Base-by-base conservation (phyloP, 2,797 vertebrate species). In the Semotilus atromaculatus region DNA sequence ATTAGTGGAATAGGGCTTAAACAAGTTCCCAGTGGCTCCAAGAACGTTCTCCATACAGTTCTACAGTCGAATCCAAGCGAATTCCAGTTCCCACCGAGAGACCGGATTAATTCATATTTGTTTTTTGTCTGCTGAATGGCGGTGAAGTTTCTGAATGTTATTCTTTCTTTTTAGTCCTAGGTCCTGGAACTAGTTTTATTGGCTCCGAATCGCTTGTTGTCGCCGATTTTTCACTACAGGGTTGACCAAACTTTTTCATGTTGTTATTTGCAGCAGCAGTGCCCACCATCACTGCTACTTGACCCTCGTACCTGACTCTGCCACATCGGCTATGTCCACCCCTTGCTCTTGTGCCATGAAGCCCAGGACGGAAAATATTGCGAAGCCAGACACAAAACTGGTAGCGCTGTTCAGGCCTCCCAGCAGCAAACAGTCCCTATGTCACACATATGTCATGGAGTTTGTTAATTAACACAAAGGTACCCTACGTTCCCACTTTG, bases 371-470 rank as follows among this genome's bases (percentile, higher is more conserved):
- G 96, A 97, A 96, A 97, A 97, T 96, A 97, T 97, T 94, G 97
- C 97, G 96, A 97, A 97, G 96, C 97, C 97, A 95, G 96, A 97
- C 95, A 97, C 96, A 96, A 97, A 99, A 96, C 98, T 99, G 97
- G 98, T 99, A 96, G 97, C 97, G 93, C 98, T 99, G 98, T 99
- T 99, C 95, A 99, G 97, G 97, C 94, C 98, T 97, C 98, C 98
- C 96, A 99, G 97, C 97, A 99, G 97, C 97, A 99, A 96, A 98
- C 98, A 99, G 98, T 99, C 98, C 98, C 98, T 99, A 97, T 97
- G 96, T 97, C 96, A 97, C 97, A 99, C 97, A 98, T 97, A 98
- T 94, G 96, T 98, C 97, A 98, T 97, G 97, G 97, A 99, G 97
- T 96, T 97, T 97, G 97, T 99, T 99, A 98, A 98, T 98, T 96